These are phyloP conservation scores for Cydia pomonella DNA, from an alignment of 1,140 invertebrate species.

Conservation along the genomic window DNA sequence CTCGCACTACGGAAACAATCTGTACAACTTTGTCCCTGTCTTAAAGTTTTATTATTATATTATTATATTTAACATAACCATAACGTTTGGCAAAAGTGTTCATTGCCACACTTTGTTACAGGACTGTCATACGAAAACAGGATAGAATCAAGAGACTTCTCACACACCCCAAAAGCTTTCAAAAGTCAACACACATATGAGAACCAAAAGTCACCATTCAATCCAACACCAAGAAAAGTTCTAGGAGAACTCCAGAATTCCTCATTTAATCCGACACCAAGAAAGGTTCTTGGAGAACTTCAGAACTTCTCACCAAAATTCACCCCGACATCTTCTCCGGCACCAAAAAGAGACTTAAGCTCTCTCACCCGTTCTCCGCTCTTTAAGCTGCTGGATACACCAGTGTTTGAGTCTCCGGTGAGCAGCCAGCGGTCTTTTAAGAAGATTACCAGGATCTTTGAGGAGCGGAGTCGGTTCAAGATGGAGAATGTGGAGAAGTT, in stretches of 20 bases:
- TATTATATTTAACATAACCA: not conserved
- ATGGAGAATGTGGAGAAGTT: slow-evolving; percentile 63
- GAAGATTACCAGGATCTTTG: slow-evolving; percentile 55
- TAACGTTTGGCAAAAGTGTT: not conserved
- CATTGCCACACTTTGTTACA: not conserved
- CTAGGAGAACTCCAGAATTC: not conserved
- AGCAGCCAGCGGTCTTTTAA: slow-evolving; percentile 45
- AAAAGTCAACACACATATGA: not conserved
- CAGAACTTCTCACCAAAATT: not conserved
- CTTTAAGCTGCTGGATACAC: not conserved
- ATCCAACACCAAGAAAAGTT: not conserved
- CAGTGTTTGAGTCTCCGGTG: slow-evolving; percentile 37
- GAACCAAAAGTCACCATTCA: not conserved
- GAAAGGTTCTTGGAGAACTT: not conserved
- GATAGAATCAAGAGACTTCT: not conserved
- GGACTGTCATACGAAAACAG: not conserved
- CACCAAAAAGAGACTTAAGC: slow-evolving; percentile 29
- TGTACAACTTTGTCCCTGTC: no score
- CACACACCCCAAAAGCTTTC: not conserved
- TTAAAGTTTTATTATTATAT: no score
- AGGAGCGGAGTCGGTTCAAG: slow-evolving; percentile 65
- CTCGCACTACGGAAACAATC: no score
- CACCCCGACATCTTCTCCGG: slow-evolving; percentile 39
- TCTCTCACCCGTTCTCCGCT: not conserved
- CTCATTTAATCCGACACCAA: not conserved